Conservation (phyloP, 2,797 vertebrate species). For the Catostomus latipinnis region DNA sequence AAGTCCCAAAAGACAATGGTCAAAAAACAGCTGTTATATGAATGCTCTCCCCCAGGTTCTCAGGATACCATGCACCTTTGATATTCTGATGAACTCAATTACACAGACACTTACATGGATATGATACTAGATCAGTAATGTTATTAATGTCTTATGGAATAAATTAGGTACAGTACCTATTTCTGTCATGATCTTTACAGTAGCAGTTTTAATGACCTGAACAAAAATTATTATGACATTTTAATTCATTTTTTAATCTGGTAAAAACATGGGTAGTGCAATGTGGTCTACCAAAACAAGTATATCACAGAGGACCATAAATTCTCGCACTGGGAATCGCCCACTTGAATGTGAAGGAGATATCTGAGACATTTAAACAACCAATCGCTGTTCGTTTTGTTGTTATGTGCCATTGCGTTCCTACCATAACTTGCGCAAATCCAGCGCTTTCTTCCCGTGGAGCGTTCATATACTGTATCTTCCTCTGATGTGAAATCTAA, state of each 20-base stretch:
- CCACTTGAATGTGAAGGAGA: too few relatives aligned
- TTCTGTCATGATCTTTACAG: background rate
- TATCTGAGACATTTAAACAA: too few relatives aligned
- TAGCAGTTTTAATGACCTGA: background rate
- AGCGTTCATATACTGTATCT: too few relatives aligned
- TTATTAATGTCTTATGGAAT: background rate
- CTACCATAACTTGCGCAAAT: too few relatives aligned
- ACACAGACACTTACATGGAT: background rate
- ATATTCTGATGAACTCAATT: slow-evolving; percentile 2
- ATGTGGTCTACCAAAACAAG: too few relatives aligned
- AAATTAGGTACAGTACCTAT: background rate
- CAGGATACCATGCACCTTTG: background rate
- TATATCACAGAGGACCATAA: too few relatives aligned
- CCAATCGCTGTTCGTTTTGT: too few relatives aligned
- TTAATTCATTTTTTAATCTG: background rate
- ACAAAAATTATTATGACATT: background rate
- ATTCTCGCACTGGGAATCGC: too few relatives aligned
- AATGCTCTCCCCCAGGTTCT: background rate
- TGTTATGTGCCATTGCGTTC: too few relatives aligned
- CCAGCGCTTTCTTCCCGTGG: too few relatives aligned
- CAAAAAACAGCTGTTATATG: background rate
- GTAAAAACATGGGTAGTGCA: background rate
- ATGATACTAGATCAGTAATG: background rate
- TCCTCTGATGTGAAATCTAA: background rate
- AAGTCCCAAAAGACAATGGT: background rate